Percentiles rank a stretch among this genome's conserved stretches.
phyloP scores from a whole-genome alignment of 2,888 invertebrate genomes.

The Melanotus villosus region DNA sequence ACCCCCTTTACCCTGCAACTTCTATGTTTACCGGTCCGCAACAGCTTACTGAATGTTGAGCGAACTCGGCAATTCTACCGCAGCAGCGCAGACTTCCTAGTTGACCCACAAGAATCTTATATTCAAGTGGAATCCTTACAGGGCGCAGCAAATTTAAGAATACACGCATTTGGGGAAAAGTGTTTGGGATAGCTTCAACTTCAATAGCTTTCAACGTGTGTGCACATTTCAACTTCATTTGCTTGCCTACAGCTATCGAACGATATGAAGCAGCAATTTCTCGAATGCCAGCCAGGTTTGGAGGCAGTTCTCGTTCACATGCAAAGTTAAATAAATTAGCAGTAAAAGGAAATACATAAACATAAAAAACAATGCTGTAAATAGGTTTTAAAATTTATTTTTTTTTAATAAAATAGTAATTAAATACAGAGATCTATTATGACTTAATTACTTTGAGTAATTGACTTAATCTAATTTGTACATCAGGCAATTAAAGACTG shows the following conservation, averaged over 20 bases:
- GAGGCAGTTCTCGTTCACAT: slow-evolving; percentile 24
- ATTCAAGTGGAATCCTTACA: slow-evolving; percentile 28
- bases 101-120: slow-evolving; percentile 33
- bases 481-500: slow-evolving; percentile 30
- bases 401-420: slow-evolving; percentile 7
- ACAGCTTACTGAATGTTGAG: neutral
- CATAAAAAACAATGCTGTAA: slow-evolving; percentile 24
- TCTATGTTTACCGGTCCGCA: too few relatives aligned
- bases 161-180: neutral
- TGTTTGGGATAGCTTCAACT: neutral
- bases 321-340: slow-evolving; percentile 34
- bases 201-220: neutral
- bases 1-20: too few relatives aligned
- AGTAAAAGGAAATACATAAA: slow-evolving; percentile 13
- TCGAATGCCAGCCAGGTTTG: slow-evolving; percentile 22
- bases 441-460: slow-evolving; percentile 18
- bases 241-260: neutral
- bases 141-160: neutral
- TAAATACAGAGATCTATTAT: slow-evolving; percentile 22
- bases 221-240: neutral
- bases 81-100: neutral
- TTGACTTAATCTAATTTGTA: slow-evolving; percentile 38
- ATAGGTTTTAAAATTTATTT: slow-evolving; percentile 27
- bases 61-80: neutral
- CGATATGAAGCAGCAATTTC: neutral